Conservation (phyloP, 2,797 vertebrate species). For the Erethizon dorsatum region DNA sequence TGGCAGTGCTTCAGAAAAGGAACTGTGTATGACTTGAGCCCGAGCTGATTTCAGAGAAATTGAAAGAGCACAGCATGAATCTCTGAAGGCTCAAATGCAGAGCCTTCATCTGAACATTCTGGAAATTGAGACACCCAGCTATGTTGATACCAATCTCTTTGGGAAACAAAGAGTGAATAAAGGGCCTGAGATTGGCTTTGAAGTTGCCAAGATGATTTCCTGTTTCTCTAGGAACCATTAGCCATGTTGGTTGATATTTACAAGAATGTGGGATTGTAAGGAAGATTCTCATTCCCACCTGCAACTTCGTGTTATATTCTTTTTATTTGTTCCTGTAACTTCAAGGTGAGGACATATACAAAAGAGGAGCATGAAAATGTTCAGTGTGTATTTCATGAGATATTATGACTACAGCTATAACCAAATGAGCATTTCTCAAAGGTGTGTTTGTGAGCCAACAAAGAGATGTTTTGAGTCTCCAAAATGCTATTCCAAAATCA, state of each 20-base stretch:
- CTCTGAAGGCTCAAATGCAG: neutral
- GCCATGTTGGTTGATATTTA: neutral
- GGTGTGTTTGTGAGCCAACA: neutral
- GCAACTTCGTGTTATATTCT: neutral
- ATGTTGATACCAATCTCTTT: neutral
- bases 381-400: neutral
- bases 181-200: neutral
- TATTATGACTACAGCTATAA: neutral
- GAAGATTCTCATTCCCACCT: neutral
- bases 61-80: neutral
- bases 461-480: neutral
- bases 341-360: neutral
- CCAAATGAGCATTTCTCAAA: neutral
- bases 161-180: neutral
- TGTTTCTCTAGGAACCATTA: neutral
- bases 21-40: neutral
- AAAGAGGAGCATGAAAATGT: neutral
- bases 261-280: neutral
- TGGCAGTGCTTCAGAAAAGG: neutral
- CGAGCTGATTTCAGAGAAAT: conserved; percentile 30
- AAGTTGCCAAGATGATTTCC: neutral
- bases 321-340: neutral
- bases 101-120: neutral
- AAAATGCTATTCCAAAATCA: neutral
- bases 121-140: neutral